A percentile compares a stretch with the other conserved stretches of the same genome.
Evolutionary conservation across 92 coral and sea anemone genomes (phyloP).

Genomic region (Paragorgia papillata): DNA sequence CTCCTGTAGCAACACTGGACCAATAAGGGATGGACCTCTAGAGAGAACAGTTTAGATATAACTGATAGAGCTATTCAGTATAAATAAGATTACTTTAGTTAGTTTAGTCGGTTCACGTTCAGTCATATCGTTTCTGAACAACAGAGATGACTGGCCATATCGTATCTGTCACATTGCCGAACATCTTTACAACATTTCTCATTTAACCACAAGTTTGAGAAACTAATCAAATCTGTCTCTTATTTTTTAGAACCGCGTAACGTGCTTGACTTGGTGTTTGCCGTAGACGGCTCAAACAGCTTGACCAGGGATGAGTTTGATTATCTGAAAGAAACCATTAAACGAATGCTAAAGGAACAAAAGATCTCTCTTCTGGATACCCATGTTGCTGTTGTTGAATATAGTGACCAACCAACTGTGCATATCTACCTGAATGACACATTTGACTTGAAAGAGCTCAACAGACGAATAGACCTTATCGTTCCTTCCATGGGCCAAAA

Average conservation of each 20-base stretch:
- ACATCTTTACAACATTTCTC: too few relatives aligned
- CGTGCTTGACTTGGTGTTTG: constrained; percentile 63
- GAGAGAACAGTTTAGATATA: too few relatives aligned
- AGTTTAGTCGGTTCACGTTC: too few relatives aligned
- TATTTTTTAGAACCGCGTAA: constrained; percentile 28
- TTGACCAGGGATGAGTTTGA: constrained; percentile 59
- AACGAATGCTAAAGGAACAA: constrained; percentile 53
- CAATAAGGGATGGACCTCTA: too few relatives aligned
- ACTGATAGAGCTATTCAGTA: too few relatives aligned
- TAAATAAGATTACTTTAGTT: not conserved
- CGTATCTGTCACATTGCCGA: too few relatives aligned
- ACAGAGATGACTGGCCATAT: too few relatives aligned
- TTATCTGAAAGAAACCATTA: constrained; percentile 58
- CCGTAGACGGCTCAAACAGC: constrained; percentile 72
- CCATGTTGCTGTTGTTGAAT: constrained; percentile 68
- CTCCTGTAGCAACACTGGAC: too few relatives aligned
- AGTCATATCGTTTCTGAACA: too few relatives aligned
- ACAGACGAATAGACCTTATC: constrained; percentile 9
- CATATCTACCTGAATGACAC: constrained; percentile 58
- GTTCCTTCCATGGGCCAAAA: constrained; percentile 34
- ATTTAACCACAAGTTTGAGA: too few relatives aligned
- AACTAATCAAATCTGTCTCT: not conserved
- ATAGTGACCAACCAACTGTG: constrained; percentile 74
- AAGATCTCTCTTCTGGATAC: constrained; percentile 51
- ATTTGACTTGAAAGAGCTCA: constrained; percentile 4